Percentiles rank a stretch among this genome's conserved stretches.
Evolutionary conservation across 64 coral and sea anemone genomes (phyloP).

Genomic region (Acropora yongei): DNA sequence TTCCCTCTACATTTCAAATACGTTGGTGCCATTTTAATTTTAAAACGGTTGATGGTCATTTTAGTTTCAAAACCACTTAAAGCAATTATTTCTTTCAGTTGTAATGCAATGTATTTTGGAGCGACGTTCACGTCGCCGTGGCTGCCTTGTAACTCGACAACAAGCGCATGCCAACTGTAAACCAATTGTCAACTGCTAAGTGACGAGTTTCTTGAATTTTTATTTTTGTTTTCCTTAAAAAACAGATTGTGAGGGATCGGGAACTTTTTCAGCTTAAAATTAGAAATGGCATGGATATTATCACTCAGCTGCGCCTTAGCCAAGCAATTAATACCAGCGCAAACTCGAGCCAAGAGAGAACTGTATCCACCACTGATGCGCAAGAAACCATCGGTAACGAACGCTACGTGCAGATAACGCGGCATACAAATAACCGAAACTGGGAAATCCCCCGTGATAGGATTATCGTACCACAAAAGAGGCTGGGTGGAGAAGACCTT

Average conservation of each 20-base stretch:
- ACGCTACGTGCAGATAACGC: slow-evolving; percentile 50
- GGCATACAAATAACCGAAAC: slow-evolving; percentile 51
- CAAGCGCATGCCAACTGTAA: too few relatives aligned
- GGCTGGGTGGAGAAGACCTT: slow-evolving; percentile 73
- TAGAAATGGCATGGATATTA: not conserved
- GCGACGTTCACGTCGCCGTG: too few relatives aligned
- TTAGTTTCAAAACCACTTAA: too few relatives aligned
- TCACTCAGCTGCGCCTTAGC: slow-evolving; percentile 20
- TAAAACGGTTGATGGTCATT: too few relatives aligned
- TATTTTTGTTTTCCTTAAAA: not conserved
- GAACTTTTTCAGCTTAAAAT: slow-evolving; percentile 11
- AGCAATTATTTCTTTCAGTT: too few relatives aligned
- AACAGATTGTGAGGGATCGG: not conserved
- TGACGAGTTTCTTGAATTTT: too few relatives aligned
- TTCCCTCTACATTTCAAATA: too few relatives aligned
- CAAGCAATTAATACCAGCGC: not conserved
- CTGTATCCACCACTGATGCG: not conserved
- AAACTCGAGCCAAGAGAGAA: not conserved
- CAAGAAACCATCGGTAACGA: slow-evolving; percentile 38
- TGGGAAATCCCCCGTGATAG: slow-evolving; percentile 74
- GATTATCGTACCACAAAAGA: slow-evolving; percentile 47
- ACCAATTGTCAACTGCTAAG: too few relatives aligned
- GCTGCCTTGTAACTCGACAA: too few relatives aligned
- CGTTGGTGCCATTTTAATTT: too few relatives aligned
- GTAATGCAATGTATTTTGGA: too few relatives aligned